phyloP scores from a whole-genome alignment of 2,113 vertebrate species.

The Cercocebus atys region DNA sequence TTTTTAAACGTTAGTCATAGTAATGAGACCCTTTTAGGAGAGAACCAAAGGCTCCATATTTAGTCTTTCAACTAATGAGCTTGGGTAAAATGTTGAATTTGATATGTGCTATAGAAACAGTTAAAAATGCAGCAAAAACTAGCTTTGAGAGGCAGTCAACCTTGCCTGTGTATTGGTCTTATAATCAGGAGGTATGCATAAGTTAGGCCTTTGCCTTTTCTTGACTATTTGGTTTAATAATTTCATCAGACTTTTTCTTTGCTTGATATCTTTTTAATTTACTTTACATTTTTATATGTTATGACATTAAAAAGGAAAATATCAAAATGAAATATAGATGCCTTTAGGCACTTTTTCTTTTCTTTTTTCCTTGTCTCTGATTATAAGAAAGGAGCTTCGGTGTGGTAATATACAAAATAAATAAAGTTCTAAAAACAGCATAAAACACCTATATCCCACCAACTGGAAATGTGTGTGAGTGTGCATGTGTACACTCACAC shows the following conservation, averaged over 20 bases:
- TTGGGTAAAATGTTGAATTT: neutral
- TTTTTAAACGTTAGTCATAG: conserved; percentile 39
- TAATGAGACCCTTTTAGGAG: neutral
- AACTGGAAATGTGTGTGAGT: neutral
- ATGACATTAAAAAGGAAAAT: conserved; percentile 58
- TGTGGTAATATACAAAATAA: neutral
- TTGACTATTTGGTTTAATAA: conserved; percentile 28
- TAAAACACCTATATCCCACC: neutral
- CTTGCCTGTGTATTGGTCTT: neutral
- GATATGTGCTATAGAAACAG: neutral
- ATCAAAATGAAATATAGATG: conserved; percentile 31
- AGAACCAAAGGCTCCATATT: neutral
- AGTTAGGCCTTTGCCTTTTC: neutral
- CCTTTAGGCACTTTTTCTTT: neutral
- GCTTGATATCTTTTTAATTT: neutral
- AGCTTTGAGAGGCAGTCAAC: neutral
- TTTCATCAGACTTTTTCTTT: conserved; percentile 47
- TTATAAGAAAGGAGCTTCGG: neutral
- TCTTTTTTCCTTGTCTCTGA: neutral
- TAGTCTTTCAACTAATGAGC: neutral
- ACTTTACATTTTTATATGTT: conserved; percentile 46
- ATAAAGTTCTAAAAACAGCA: neutral
- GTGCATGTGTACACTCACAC: too few relatives aligned
- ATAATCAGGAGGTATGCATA: too few relatives aligned
- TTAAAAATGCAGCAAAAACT: neutral